phyloP scores from a whole-genome alignment of 2,113 vertebrate species.

The Equus przewalskii region DNA sequence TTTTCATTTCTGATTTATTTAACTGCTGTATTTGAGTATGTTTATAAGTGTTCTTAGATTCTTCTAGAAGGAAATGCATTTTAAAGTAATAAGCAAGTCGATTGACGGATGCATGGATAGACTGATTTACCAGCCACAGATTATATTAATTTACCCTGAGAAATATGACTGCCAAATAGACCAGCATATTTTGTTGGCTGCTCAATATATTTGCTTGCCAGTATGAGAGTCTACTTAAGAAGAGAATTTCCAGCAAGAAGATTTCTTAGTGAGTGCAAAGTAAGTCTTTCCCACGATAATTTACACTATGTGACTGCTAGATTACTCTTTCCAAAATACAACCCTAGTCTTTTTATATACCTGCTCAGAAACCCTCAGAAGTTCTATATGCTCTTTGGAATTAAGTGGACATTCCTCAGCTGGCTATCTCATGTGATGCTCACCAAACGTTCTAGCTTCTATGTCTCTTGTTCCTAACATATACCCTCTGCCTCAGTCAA shows the following conservation, averaged over 20 bases:
- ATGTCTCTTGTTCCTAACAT: neutral
- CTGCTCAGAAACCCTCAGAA: neutral
- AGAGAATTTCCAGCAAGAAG: neutral
- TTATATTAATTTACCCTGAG: conserved; percentile 51
- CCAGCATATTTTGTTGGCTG: neutral
- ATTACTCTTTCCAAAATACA: neutral
- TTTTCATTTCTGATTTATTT: conserved; percentile 54
- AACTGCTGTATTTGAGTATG: neutral
- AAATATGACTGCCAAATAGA: neutral
- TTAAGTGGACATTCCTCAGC: neutral
- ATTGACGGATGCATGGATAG: neutral
- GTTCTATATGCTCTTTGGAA: neutral
- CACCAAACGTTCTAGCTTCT: neutral
- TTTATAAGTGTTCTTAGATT: conserved; percentile 37
- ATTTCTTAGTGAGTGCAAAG: neutral
- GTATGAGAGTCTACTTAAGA: neutral
- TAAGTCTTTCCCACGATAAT: neutral
- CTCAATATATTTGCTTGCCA: conserved; percentile 1
- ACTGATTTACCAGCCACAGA: neutral
- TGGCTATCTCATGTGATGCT: neutral
- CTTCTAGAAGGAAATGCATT: conserved; percentile 23
- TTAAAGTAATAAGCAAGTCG: conserved; percentile 4
- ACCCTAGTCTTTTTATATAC: neutral
- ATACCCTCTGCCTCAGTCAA: neutral
- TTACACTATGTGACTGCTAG: neutral